Evolutionary conservation across 2,797 vertebrate species (phyloP), one percentile per base, ranked within the genome.

Genomic region (Neopelma chrysocephalum): DNA sequence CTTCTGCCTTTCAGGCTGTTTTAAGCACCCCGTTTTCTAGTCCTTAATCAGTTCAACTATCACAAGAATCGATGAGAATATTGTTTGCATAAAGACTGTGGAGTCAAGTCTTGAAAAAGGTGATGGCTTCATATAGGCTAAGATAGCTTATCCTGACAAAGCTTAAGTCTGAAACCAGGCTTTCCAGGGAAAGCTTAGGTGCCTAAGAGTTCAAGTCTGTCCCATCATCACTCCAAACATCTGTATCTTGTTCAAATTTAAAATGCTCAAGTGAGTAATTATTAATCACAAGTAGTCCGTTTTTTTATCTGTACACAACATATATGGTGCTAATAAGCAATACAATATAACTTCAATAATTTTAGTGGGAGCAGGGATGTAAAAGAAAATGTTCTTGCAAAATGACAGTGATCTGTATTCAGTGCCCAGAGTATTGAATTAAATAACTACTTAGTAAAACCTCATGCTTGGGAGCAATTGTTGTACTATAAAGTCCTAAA

Each of bases 31-130:
- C 0, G 31, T 89, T 94, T 68, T 82, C 90, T 87, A 87, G 83
- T 92, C 81, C 93, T 96, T 93, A 95, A 90, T 96, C 95, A 96
- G 93, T 92, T 95, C 89, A 86, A 7, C 91, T 71, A 47, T 81
- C 75, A 36, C 42, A 77, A 69, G 78, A 94, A 95, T 97, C 83
- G 3, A 93, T 95, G 60, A 89, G 45, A 82, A 32, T 68, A 88
- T 71, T 91, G 56, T 94, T 93, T 96, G 77, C 56, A 22, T 84
- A 43, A 64, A 72, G 80, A 48, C 51, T 70, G 38, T 48, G 20
- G 34, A 89, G 48, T 82, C 22, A 60, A 53, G 66, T 60, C 77
- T 85, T 92, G 60, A 73, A 77, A 89, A 89, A 92, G 53, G 62
- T 93, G 64, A 75, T 14, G 8, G 64, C 32, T 92, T 93, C 62